A percentile compares a stretch with the other conserved stretches of the same genome.
These are phyloP conservation scores for Gymnocephalus cernua DNA, from an alignment of 2,113 vertebrate species.

Conservation along the genomic window DNA sequence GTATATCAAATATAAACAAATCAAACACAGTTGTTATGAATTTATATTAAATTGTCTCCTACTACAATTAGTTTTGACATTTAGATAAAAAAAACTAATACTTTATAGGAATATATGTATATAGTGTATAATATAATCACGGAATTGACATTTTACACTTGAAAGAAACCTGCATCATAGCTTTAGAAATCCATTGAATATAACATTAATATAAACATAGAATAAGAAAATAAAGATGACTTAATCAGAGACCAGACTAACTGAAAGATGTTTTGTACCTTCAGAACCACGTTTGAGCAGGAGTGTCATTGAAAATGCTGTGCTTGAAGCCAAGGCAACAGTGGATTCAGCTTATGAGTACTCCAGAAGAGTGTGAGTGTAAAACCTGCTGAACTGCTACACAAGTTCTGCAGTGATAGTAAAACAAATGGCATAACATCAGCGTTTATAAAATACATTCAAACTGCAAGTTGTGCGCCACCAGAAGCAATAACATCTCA, in stretches of 20 bases:
- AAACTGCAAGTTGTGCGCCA: neutral
- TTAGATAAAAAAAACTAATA: neutral
- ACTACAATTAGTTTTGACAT: neutral
- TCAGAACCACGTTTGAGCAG: slow-evolving; percentile 63
- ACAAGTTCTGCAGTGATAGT: neutral
- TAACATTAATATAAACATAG: neutral
- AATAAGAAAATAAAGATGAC: neutral
- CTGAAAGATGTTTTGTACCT: slow-evolving; percentile 16
- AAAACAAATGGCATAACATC: neutral
- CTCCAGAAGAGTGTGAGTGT: slow-evolving; percentile 72
- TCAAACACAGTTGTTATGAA: neutral
- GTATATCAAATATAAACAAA: neutral
- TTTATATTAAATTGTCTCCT: no score
- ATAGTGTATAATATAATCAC: no score
- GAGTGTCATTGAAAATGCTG: slow-evolving; percentile 70
- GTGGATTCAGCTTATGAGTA: slow-evolving; percentile 87
- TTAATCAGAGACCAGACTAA: slow-evolving; percentile 4
- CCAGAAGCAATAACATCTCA: neutral
- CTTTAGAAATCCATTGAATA: neutral
- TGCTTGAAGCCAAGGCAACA: slow-evolving; percentile 77
- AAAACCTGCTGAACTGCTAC: neutral
- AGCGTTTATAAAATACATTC: neutral
- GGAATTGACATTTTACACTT: neutral
- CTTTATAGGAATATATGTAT: no score
- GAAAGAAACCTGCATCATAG: neutral